Evolutionary conservation across 2,888 invertebrate genomes (phyloP).

Genomic region (Sarcophaga caerulescens): DNA sequence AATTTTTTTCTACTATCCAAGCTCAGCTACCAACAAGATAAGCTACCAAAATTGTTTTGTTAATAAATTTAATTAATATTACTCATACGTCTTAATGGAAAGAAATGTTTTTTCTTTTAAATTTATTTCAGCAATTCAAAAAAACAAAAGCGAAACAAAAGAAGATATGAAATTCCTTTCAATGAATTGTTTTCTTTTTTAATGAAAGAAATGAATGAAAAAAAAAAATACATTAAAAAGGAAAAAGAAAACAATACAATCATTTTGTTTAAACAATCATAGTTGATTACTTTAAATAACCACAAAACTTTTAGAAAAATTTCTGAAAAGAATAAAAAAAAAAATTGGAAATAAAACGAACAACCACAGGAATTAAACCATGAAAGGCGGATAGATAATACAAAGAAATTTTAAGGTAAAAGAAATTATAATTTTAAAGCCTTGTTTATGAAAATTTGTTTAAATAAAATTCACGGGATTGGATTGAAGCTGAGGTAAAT

Average conservation of each 20-base stretch:
- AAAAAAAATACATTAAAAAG: neutral
- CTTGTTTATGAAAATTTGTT: no score
- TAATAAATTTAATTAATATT: slow-evolving; percentile 32
- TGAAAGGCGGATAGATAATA: neutral
- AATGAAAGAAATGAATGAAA: slow-evolving; percentile 18
- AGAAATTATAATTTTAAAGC: neutral
- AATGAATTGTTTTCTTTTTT: slow-evolving; percentile 21
- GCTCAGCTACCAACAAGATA: no score
- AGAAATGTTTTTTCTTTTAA: neutral
- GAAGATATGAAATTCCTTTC: slow-evolving; percentile 22
- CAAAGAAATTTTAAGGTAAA: neutral
- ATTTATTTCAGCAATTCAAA: slow-evolving; percentile 22
- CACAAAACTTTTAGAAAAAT: slow-evolving; percentile 42
- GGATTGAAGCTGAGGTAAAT: no score
- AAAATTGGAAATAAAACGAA: neutral
- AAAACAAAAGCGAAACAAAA: neutral
- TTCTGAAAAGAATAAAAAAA: slow-evolving; percentile 9
- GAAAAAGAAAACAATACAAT: slow-evolving; percentile 13
- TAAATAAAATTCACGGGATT: neutral
- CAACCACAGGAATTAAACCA: slow-evolving; percentile 2
- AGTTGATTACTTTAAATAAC: slow-evolving; percentile 61
- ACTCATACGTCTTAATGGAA: slow-evolving; percentile 15
- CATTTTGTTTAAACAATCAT: slow-evolving; percentile 51
- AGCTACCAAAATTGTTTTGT: neutral
- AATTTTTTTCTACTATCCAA: no score